Evolutionary conservation across 2,113 vertebrate genomes (phyloP).

Genomic region (Festucalex cinctus): DNA sequence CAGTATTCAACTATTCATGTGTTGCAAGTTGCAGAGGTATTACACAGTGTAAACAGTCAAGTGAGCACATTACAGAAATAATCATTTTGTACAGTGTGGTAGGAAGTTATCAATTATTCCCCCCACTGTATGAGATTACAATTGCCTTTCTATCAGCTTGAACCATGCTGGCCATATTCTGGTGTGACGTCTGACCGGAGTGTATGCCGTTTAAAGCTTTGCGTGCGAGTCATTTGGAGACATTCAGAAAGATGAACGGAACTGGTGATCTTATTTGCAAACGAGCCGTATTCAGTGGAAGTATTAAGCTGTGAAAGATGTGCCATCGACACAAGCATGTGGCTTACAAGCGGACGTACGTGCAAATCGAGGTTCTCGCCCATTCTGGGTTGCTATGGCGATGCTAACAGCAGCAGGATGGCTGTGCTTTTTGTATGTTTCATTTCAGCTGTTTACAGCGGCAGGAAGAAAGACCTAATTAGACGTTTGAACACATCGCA

Average conservation of each 20-base stretch:
- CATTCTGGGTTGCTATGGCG: conserved; percentile 30
- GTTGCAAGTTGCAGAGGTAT: too few relatives aligned
- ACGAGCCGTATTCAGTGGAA: conserved; percentile 15
- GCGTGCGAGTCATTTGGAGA: conserved; percentile 42
- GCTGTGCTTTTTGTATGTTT: conserved; percentile 24
- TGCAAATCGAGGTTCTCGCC: too few relatives aligned
- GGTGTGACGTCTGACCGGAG: background rate
- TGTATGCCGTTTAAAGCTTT: conserved; percentile 24
- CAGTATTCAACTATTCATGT: too few relatives aligned
- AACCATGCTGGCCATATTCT: background rate
- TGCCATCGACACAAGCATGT: background rate
- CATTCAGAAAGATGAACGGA: conserved; percentile 48
- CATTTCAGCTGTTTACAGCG: conserved; percentile 11
- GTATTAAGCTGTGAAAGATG: background rate
- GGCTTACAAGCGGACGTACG: background rate
- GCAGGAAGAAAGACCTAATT: conserved; percentile 10
- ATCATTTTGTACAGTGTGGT: too few relatives aligned
- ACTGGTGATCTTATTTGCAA: conserved; percentile 31
- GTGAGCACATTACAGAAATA: too few relatives aligned
- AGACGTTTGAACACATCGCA: conserved; percentile 22
- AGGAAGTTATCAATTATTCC: background rate
- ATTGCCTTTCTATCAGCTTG: background rate
- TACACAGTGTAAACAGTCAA: too few relatives aligned
- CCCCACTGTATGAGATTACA: too few relatives aligned
- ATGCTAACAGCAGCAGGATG: conserved; percentile 18